phyloP scores from a whole-genome alignment of 2,888 invertebrate genomes.

The Drosophila diplacantha region DNA sequence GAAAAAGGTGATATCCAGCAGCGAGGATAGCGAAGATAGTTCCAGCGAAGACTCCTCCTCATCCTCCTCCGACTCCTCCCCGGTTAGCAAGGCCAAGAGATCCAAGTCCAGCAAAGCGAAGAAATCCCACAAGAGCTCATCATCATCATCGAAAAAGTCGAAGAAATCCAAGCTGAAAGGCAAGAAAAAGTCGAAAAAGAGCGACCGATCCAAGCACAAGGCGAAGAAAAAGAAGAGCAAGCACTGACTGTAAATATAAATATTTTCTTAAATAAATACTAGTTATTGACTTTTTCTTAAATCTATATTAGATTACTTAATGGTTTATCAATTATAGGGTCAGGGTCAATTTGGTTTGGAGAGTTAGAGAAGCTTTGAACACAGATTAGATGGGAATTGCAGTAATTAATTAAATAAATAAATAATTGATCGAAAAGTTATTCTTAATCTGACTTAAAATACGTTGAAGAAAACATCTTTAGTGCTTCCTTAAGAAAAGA shows the following conservation, averaged over 20 bases:
- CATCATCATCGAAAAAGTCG: conserved; percentile 40
- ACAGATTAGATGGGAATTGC: background rate
- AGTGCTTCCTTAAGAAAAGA: background rate
- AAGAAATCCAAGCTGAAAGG: conserved; percentile 55
- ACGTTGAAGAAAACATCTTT: background rate
- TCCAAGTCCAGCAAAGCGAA: conserved; percentile 33
- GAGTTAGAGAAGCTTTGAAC: background rate
- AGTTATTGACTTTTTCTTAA: conserved; percentile 6
- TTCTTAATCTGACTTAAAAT: background rate
- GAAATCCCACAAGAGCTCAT: conserved; percentile 42
- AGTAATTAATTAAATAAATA: no score
- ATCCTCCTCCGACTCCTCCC: conserved; percentile 23
- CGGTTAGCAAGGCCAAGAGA: conserved; percentile 26
- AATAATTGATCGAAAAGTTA: background rate
- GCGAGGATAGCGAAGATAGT: conserved; percentile 54
- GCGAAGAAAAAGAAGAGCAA: conserved; percentile 63
- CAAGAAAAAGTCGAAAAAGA: conserved; percentile 60
- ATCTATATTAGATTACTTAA: conserved; percentile 12
- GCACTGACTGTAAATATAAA: conserved; percentile 36
- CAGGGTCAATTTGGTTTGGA: background rate
- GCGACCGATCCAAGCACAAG: conserved; percentile 48
- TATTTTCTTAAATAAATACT: conserved; percentile 1
- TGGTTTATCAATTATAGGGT: conserved; percentile 15
- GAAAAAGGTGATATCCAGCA: conserved; percentile 41
- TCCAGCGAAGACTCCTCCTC: conserved; percentile 24